Evolutionary conservation across 2,797 vertebrate species (phyloP).

Genomic region (Cirrhinus mrigala): DNA sequence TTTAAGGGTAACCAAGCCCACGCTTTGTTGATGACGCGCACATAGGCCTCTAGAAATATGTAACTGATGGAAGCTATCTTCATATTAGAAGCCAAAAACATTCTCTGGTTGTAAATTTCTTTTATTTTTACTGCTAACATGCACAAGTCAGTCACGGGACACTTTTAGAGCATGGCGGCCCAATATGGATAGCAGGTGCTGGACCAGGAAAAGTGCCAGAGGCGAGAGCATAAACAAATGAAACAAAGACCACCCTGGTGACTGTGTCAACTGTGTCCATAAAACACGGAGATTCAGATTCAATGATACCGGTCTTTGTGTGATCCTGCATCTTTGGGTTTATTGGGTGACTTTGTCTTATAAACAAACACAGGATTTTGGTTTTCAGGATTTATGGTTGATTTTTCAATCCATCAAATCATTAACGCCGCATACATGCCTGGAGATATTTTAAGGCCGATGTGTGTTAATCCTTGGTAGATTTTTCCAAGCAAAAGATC

Average conservation of each 20-base stretch:
- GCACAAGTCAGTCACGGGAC: slow-evolving; percentile 17
- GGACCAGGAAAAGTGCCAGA: slow-evolving; percentile 48
- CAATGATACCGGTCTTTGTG: not conserved
- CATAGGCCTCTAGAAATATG: not conserved
- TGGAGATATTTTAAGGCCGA: slow-evolving; percentile 4
- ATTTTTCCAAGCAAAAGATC: slow-evolving; percentile 8
- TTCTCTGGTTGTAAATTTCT: slow-evolving; percentile 27
- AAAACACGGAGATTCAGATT: not conserved
- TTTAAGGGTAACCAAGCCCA: not conserved
- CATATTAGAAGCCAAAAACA: slow-evolving; percentile 1
- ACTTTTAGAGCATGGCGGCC: slow-evolving; percentile 42
- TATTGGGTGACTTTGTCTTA: slow-evolving; percentile 5
- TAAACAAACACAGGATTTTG: slow-evolving; percentile 12
- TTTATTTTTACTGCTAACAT: slow-evolving; percentile 35
- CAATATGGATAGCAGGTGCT: slow-evolving; percentile 57
- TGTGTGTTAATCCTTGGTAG: not conserved
- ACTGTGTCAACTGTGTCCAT: slow-evolving; percentile 5
- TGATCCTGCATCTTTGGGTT: not conserved
- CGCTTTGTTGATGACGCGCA: not conserved
- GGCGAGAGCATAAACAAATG: slow-evolving; percentile 47
- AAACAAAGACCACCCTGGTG: slow-evolving; percentile 51
- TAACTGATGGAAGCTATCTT: not conserved
- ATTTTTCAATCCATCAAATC: slow-evolving; percentile 8
- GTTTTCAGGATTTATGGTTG: not conserved
- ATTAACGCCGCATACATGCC: not conserved